A percentile compares a stretch with the other conserved stretches of the same genome.
Evolutionary conservation across 1,140 invertebrate species (phyloP).

Genomic region (Drosophila elegans): DNA sequence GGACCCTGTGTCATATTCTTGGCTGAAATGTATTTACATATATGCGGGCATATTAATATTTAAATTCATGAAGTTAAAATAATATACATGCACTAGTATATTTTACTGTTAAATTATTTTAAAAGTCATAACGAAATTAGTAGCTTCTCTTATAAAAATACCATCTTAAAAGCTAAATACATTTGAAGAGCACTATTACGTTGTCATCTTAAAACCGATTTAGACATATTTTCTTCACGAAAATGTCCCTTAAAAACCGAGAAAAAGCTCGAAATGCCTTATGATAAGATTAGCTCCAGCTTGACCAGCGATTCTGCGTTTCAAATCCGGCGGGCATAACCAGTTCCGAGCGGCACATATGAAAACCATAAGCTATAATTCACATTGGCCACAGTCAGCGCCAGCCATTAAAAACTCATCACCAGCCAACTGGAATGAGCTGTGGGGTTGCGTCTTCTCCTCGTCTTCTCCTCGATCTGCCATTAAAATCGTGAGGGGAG

Average conservation of each 20-base stretch:
- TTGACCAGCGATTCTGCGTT: constrained; percentile 44
- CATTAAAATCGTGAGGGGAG: constrained; percentile 50
- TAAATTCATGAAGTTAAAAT: too few relatives aligned
- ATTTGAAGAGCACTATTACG: too few relatives aligned
- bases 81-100: too few relatives aligned
- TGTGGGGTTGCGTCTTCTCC: constrained; percentile 37
- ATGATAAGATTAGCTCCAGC: constrained; percentile 55
- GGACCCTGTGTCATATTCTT: too few relatives aligned
- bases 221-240: background rate
- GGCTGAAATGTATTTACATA: too few relatives aligned
- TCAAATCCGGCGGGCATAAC: constrained; percentile 35
- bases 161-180: too few relatives aligned
- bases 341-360: constrained; percentile 29
- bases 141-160: too few relatives aligned
- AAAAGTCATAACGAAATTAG: too few relatives aligned
- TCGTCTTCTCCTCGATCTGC: constrained; percentile 1
- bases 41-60: too few relatives aligned
- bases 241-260: background rate
- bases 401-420: constrained; percentile 81
- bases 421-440: constrained; percentile 77
- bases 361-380: constrained; percentile 72
- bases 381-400: constrained; percentile 63
- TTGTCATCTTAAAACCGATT: background rate
- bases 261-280: background rate
- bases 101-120: too few relatives aligned